These are phyloP conservation scores for Poecile atricapillus DNA, from an alignment of 2,113 vertebrate genomes.

Conservation along the genomic window DNA sequence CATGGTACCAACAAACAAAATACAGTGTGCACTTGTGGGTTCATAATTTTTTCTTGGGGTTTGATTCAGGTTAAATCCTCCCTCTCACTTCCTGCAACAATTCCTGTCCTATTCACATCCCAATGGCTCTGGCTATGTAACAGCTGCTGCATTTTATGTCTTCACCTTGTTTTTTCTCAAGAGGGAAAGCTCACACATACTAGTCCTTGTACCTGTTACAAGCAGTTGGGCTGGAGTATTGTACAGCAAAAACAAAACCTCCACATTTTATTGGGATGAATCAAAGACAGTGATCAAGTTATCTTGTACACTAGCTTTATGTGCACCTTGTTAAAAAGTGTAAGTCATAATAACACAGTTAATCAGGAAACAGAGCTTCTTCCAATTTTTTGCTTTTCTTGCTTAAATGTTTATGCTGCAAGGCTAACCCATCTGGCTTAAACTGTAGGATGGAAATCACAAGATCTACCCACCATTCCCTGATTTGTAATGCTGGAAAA, in stretches of 20 bases:
- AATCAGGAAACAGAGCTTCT: slow-evolving; percentile 48
- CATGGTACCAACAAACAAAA: neutral
- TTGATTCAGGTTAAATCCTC: neutral
- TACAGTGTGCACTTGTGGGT: neutral
- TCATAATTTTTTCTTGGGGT: neutral
- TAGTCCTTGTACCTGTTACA: neutral
- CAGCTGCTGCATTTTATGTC: neutral
- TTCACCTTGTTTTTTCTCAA: neutral
- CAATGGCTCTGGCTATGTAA: neutral
- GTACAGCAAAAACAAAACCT: neutral
- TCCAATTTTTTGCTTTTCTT: slow-evolving; percentile 11
- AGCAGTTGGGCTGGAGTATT: neutral
- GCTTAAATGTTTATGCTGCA: slow-evolving; percentile 29
- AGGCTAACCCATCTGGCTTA: slow-evolving; percentile 69
- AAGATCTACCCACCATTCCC: slow-evolving; percentile 59
- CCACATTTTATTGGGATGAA: slow-evolving; percentile 33
- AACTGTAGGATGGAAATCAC: slow-evolving; percentile 62
- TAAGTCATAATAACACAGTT: slow-evolving; percentile 44
- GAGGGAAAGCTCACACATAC: neutral
- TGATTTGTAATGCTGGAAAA: slow-evolving; percentile 67
- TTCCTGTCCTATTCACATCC: neutral
- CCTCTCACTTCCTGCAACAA: neutral
- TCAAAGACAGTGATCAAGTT: slow-evolving; percentile 14
- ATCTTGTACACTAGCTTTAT: slow-evolving; percentile 49
- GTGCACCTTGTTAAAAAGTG: slow-evolving; percentile 15